Evolutionary conservation across 1,140 invertebrate species (phyloP).

Genomic region (Macrotrachela quadricornifera): DNA sequence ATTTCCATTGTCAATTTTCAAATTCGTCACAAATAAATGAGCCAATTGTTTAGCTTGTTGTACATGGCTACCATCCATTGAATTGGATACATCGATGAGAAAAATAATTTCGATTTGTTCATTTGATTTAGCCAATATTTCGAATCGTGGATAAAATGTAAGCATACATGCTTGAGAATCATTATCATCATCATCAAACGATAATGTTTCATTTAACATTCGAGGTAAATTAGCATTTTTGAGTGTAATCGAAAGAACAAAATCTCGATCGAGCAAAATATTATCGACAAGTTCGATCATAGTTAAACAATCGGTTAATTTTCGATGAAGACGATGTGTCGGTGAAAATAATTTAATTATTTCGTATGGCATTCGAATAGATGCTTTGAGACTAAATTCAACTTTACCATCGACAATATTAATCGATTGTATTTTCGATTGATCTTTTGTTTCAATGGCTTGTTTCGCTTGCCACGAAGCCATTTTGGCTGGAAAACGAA

Average conservation of each 20-base stretch:
- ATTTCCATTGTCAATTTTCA: no score
- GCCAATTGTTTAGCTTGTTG: no score
- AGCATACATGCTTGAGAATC: conserved; percentile 25
- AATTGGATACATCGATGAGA: conserved; percentile 24
- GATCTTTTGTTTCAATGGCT: not conserved
- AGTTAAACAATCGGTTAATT: not conserved
- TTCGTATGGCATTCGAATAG: conserved; percentile 28
- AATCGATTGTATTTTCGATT: not conserved
- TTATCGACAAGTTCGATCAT: conserved; percentile 10
- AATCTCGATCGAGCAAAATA: conserved; percentile 19
- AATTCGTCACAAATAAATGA: no score
- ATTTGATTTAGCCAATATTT: conserved; percentile 4
- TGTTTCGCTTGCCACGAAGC: conserved; percentile 22
- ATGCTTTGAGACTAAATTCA: conserved; percentile 12
- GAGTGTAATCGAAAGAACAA: conserved; percentile 21
- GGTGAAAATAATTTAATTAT: conserved; percentile 19
- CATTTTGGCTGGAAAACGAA: conserved; percentile 25
- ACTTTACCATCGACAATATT: no score
- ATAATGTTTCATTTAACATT: conserved; percentile 25
- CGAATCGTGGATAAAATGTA: conserved; percentile 30
- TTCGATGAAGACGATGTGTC: conserved; percentile 13
- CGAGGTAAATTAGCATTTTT: conserved; percentile 27
- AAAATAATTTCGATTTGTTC: conserved; percentile 14
- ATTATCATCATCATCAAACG: conserved; percentile 13
- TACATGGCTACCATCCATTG: conserved; percentile 16